Evolutionary conservation across 2,888 invertebrate genomes (phyloP).

Genomic region (Reticulitermes lucifugus): DNA sequence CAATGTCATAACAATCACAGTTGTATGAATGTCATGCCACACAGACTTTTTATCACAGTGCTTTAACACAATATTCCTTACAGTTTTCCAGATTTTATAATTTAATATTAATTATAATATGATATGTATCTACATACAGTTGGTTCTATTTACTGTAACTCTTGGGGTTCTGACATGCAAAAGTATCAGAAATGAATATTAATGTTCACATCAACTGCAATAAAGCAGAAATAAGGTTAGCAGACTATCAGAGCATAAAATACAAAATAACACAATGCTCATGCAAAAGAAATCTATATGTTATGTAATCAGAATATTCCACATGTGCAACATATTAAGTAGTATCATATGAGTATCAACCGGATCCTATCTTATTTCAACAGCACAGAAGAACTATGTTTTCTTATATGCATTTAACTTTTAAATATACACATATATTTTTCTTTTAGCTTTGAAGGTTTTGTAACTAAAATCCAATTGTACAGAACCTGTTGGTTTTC

Average conservation of each 20-base stretch:
- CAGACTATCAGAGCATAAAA: neutral
- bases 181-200: neutral
- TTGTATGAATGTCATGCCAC: neutral
- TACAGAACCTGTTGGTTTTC: slow-evolving; percentile 46
- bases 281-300: slow-evolving; percentile 1
- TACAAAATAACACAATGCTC: slow-evolving; percentile 22
- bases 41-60: neutral
- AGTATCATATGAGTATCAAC: slow-evolving; percentile 1
- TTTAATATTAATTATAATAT: too few species aligned
- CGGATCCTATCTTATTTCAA: slow-evolving; percentile 7
- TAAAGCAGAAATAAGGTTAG: neutral
- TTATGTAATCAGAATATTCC: neutral
- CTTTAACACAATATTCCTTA: neutral
- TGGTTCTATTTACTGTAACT: neutral
- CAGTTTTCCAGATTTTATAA: too few species aligned
- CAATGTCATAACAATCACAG: slow-evolving; percentile 1
- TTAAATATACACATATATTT: neutral
- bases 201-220: neutral
- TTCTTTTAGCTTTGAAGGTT: neutral
- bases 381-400: neutral
- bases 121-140: neutral
- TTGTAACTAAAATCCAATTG: slow-evolving; percentile 21
- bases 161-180: neutral
- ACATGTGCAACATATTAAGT: neutral
- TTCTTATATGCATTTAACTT: neutral